These are phyloP conservation scores for Globicephala melas DNA, from an alignment of 2,113 vertebrate species.

Conservation along the genomic window DNA sequence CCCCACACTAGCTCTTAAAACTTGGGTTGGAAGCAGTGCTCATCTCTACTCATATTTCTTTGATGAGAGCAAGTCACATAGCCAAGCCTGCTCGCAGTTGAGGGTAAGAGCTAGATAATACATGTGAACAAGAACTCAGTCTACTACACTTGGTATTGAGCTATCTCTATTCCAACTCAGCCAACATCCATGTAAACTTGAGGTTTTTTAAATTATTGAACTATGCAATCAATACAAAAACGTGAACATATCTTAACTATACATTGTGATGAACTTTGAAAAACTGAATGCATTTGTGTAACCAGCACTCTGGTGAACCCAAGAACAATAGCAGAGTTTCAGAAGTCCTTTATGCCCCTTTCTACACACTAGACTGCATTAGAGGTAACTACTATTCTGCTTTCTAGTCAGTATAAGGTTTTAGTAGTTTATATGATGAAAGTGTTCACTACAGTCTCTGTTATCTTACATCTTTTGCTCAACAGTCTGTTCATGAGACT, in stretches of 20 bases:
- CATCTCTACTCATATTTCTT: background rate
- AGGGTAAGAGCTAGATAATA: background rate
- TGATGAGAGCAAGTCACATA: background rate
- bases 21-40: background rate
- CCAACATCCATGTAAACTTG: background rate
- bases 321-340: background rate
- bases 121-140: background rate
- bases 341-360: background rate
- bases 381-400: background rate
- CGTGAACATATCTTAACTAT: background rate
- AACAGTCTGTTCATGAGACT: background rate
- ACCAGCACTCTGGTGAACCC: background rate
- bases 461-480: background rate
- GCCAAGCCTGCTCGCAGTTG: background rate
- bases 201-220: background rate
- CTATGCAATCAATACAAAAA: background rate
- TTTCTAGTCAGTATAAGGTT: background rate
- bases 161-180: background rate
- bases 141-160: background rate
- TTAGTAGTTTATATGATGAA: background rate
- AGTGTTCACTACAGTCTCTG: background rate
- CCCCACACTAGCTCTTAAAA: background rate
- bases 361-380: background rate
- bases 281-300: background rate
- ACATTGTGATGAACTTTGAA: background rate